phyloP scores from a whole-genome alignment of 2,888 invertebrate genomes.

The Platycheirus rosarum region DNA sequence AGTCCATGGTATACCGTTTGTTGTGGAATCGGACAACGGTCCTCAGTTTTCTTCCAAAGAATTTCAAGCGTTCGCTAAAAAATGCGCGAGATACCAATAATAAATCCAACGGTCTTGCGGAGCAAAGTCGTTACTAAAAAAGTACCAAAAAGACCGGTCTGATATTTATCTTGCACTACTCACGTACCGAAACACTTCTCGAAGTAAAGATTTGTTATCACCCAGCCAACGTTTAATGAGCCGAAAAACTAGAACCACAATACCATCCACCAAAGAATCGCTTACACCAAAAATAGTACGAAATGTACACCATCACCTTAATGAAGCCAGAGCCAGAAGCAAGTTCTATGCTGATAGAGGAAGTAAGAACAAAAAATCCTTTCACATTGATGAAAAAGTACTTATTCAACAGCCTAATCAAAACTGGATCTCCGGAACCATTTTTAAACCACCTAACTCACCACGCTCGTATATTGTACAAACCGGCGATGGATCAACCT shows the following conservation, averaged over 20 bases:
- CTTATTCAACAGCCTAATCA: slow-evolving; percentile 34
- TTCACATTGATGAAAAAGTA: slow-evolving; percentile 26
- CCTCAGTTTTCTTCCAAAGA: no score
- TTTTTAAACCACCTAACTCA: slow-evolving; percentile 27
- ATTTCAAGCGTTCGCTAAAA: no score
- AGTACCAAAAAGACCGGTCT: slow-evolving; percentile 34
- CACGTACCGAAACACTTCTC: slow-evolving; percentile 38
- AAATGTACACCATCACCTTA: slow-evolving; percentile 24
- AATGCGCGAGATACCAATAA: slow-evolving; percentile 47
- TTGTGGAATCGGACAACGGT: slow-evolving; percentile 44
- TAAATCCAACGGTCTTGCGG: slow-evolving; percentile 46
- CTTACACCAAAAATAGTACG: slow-evolving; percentile 73
- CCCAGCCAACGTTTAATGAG: no score
- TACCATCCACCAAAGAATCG: slow-evolving; percentile 36
- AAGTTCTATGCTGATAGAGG: slow-evolving; percentile 47
- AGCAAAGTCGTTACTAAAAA: slow-evolving; percentile 43
- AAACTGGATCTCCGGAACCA: slow-evolving; percentile 41
- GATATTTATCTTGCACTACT: slow-evolving; percentile 37
- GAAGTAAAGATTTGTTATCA: no score
- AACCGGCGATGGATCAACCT: slow-evolving; percentile 44
- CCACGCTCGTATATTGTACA: slow-evolving; percentile 24
- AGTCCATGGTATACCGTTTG: slow-evolving; percentile 24
- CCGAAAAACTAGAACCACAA: no score
- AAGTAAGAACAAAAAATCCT: slow-evolving; percentile 27
- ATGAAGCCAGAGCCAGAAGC: slow-evolving; percentile 10